These are phyloP conservation scores for Entelurus aequoreus DNA, from an alignment of 2,113 vertebrate genomes.

Conservation along the genomic window DNA sequence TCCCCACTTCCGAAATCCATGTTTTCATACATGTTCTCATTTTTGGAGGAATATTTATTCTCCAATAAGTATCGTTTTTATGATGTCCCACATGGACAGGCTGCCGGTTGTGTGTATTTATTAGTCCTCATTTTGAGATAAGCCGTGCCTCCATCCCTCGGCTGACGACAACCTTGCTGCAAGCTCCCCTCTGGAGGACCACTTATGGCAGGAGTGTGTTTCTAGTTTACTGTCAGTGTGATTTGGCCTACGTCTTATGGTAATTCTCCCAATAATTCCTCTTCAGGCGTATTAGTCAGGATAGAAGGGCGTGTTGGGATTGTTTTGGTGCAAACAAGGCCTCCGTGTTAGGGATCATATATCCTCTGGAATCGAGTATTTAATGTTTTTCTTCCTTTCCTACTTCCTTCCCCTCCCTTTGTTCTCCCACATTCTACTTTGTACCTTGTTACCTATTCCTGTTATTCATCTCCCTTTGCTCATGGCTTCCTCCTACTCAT, in stretches of 20 bases:
- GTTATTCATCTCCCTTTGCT: neutral
- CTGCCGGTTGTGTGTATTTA: neutral
- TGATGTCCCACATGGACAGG: too few relatives aligned
- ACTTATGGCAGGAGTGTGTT: neutral
- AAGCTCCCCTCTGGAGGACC: conserved; percentile 1
- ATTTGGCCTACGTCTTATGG: neutral
- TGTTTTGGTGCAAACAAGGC: neutral
- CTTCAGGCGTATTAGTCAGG: neutral
- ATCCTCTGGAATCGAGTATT: neutral
- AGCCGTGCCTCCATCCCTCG: neutral
- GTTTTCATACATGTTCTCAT: neutral
- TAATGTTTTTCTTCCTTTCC: neutral
- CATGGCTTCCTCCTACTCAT: neutral
- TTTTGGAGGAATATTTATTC: neutral
- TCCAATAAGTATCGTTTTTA: neutral
- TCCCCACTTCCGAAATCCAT: too few relatives aligned
- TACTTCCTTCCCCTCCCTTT: neutral
- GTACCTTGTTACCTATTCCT: neutral
- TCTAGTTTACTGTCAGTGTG: neutral
- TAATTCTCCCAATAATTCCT: conserved; percentile 4
- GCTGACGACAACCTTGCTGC: neutral
- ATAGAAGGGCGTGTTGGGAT: neutral
- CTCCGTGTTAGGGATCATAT: neutral
- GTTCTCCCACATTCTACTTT: neutral
- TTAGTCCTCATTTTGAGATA: neutral